phyloP scores from a whole-genome alignment of 1,140 invertebrate species.

The Drosophila teissieri region DNA sequence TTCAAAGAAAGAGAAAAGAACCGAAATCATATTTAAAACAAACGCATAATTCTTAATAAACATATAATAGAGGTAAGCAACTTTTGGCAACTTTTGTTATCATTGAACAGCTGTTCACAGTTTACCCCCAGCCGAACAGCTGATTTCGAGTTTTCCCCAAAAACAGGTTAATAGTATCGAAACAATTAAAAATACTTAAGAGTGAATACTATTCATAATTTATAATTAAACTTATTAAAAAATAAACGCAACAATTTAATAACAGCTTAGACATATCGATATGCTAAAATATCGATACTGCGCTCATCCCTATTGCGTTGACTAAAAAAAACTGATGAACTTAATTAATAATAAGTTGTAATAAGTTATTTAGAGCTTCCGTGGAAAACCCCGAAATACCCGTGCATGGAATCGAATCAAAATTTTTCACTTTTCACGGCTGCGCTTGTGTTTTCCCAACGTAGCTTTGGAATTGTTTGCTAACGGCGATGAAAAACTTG shows the following conservation, averaged over 20 bases:
- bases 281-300: conserved; percentile 6
- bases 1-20: not conserved
- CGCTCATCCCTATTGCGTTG: conserved; percentile 29
- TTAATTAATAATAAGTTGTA: conserved; percentile 22
- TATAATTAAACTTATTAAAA: not conserved
- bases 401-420: not conserved
- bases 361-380: conserved; percentile 12
- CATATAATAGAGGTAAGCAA: not conserved
- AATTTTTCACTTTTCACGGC: not conserved
- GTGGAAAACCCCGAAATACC: not conserved
- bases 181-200: not conserved
- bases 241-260: not conserved
- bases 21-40: not conserved
- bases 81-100: not conserved
- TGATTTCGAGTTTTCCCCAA: not conserved
- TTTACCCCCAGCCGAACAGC: conserved; percentile 1
- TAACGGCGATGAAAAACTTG: conserved; percentile 11
- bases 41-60: not conserved
- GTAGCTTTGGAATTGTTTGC: not conserved
- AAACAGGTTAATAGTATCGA: too few relatives aligned
- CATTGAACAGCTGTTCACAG: conserved; percentile 9
- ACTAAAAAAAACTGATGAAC: conserved; percentile 14
- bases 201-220: not conserved
- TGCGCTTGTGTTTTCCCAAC: not conserved
- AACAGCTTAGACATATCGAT: conserved; percentile 9